Evolutionary conservation across 2,797 vertebrate species (phyloP).

Genomic region (Diplodus puntazzo): DNA sequence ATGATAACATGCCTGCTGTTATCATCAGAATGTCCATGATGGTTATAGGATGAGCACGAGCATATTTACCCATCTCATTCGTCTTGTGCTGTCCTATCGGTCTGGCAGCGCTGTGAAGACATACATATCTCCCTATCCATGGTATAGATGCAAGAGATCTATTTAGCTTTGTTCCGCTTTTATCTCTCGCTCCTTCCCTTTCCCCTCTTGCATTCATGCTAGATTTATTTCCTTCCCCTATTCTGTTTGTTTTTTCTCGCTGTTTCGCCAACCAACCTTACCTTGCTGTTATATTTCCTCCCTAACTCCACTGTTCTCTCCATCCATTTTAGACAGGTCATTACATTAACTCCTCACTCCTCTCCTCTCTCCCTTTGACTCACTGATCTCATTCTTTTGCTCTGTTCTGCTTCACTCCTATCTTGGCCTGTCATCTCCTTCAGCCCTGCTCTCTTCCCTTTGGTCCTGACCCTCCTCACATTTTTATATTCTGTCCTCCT

Average conservation of each 20-base stretch:
- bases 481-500: slow-evolving; percentile 18
- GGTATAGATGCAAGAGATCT: slow-evolving; percentile 66
- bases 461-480: slow-evolving; percentile 14
- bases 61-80: slow-evolving; percentile 83
- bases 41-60: slow-evolving; percentile 73
- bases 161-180: slow-evolving; percentile 62
- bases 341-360: slow-evolving; percentile 29
- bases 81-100: slow-evolving; percentile 76
- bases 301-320: slow-evolving; percentile 13
- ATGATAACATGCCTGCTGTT: slow-evolving; percentile 64
- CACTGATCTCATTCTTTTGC: background rate
- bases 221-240: slow-evolving; percentile 51
- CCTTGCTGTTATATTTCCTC: slow-evolving; percentile 18
- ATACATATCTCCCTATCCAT: slow-evolving; percentile 66
- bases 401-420: slow-evolving; percentile 5
- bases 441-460: slow-evolving; percentile 5
- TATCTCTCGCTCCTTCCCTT: slow-evolving; percentile 53
- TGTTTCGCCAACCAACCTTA: background rate
- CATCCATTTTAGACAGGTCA: slow-evolving; percentile 38
- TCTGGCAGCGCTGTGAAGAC: slow-evolving; percentile 60
- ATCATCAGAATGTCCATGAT: slow-evolving; percentile 73
- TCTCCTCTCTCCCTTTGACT: slow-evolving; percentile 5
- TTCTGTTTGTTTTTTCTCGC: slow-evolving; percentile 32
- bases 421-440: slow-evolving; percentile 22
- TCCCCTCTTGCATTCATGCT: slow-evolving; percentile 19